These are phyloP conservation scores for Chalcis sispes DNA, from an alignment of 2,888 invertebrate genomes.

Conservation along the genomic window DNA sequence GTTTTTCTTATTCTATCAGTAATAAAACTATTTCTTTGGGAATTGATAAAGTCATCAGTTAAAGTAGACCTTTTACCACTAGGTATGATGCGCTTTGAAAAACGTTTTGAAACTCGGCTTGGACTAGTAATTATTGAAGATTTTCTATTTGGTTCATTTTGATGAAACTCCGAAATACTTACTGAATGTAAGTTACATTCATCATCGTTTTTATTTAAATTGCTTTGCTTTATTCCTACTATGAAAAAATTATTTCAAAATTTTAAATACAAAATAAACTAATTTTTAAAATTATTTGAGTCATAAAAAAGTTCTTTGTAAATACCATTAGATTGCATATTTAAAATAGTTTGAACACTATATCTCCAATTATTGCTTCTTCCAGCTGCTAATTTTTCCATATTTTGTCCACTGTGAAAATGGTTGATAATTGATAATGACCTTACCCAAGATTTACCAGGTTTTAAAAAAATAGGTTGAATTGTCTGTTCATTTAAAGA, in stretches of 20 bases:
- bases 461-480: slow-evolving; percentile 77
- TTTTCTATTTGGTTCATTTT: slow-evolving; percentile 22
- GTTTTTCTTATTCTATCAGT: slow-evolving; percentile 33
- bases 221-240: slow-evolving; percentile 8
- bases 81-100: slow-evolving; percentile 53
- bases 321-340: slow-evolving; percentile 78
- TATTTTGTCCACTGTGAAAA: slow-evolving; percentile 75
- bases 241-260: not conserved
- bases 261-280: not conserved
- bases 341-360: slow-evolving; percentile 78
- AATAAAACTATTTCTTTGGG: slow-evolving; percentile 20
- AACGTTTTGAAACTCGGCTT: slow-evolving; percentile 36
- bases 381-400: slow-evolving; percentile 75
- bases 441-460: slow-evolving; percentile 84
- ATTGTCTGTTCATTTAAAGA: slow-evolving; percentile 34
- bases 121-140: slow-evolving; percentile 25
- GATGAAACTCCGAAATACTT: not conserved
- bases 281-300: not conserved
- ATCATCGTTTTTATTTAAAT: not conserved
- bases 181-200: slow-evolving; percentile 16
- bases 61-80: slow-evolving; percentile 45
- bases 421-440: slow-evolving; percentile 80
- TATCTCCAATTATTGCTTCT: slow-evolving; percentile 79
- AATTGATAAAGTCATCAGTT: slow-evolving; percentile 39
- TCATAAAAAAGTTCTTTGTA: too few relatives aligned